Percentiles rank a stretch among this genome's conserved stretches.
Conservation (phyloP, 2,113 vertebrate species). For the Nestor notabilis region DNA sequence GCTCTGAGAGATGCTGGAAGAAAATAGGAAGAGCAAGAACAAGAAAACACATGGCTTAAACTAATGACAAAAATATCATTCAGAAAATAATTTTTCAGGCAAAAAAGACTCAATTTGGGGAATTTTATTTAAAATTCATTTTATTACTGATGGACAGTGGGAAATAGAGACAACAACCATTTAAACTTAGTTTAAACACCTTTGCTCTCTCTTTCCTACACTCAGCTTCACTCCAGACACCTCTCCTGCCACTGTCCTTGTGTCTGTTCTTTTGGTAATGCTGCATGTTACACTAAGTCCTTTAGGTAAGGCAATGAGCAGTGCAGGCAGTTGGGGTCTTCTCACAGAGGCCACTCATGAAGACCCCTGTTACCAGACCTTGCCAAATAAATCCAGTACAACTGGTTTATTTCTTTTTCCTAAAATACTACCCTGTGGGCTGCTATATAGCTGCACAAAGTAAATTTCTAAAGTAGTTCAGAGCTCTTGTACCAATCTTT, state of each 20-base stretch:
- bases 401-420: not conserved
- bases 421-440: not conserved
- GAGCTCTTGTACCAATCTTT: not conserved
- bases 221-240: not conserved
- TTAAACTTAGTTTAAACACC: not conserved
- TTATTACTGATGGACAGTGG: not conserved
- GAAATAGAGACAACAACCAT: not conserved
- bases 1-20: not conserved
- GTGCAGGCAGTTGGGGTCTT: not conserved
- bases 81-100: not conserved
- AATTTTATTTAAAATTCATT: not conserved
- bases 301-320: accelerated
- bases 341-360: not conserved
- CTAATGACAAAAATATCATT: not conserved
- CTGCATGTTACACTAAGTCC: not conserved
- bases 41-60: not conserved
- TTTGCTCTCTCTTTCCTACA: not conserved
- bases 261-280: not conserved
- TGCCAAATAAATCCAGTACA: not conserved
- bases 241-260: not conserved
- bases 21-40: not conserved
- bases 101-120: not conserved
- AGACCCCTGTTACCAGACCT: not conserved
- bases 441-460: not conserved
- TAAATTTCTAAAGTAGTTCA: not conserved